These are phyloP conservation scores for Diplazon laetatorius DNA, from an alignment of 2,888 invertebrate genomes.

Conservation along the genomic window DNA sequence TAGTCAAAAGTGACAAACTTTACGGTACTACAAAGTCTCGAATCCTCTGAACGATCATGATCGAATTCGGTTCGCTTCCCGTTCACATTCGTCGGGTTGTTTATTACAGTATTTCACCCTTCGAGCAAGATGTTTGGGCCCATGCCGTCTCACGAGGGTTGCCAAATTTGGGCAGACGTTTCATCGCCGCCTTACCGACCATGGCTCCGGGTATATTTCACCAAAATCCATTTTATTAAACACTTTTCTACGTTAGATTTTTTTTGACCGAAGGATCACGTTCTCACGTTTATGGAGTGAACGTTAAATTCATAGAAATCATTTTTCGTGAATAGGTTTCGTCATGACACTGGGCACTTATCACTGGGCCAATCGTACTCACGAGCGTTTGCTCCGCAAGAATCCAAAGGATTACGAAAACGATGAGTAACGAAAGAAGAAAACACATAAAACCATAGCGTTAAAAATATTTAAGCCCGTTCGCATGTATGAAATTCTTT, in stretches of 20 bases:
- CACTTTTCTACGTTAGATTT: not conserved
- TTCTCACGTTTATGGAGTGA: not conserved
- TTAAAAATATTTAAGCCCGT: not conserved
- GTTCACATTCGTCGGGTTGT: slow-evolving; percentile 67
- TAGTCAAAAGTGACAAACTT: not conserved
- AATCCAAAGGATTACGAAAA: slow-evolving; percentile 69
- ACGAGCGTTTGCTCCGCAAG: slow-evolving; percentile 61
- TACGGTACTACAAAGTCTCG: not conserved
- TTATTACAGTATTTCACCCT: slow-evolving; percentile 63
- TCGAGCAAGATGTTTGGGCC: slow-evolving; percentile 66
- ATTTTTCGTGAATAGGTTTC: slow-evolving; percentile 43
- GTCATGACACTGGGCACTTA: slow-evolving; percentile 36
- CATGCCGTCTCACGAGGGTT: slow-evolving; percentile 59
- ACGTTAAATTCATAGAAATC: slow-evolving; percentile 15
- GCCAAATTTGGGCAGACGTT: slow-evolving; percentile 61
- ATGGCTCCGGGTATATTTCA: slow-evolving; percentile 61
- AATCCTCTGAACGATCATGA: not conserved
- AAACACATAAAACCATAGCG: not conserved
- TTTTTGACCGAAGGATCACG: not conserved
- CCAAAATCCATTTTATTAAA: too few species aligned
- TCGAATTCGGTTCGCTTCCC: slow-evolving; percentile 69
- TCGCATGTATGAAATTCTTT: not conserved
- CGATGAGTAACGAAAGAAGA: slow-evolving; percentile 55
- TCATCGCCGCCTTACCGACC: slow-evolving; percentile 1
- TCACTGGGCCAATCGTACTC: slow-evolving; percentile 51